Conservation (phyloP, 64 coral and sea anemone genomes). For the Pocillopora damicornis region DNA sequence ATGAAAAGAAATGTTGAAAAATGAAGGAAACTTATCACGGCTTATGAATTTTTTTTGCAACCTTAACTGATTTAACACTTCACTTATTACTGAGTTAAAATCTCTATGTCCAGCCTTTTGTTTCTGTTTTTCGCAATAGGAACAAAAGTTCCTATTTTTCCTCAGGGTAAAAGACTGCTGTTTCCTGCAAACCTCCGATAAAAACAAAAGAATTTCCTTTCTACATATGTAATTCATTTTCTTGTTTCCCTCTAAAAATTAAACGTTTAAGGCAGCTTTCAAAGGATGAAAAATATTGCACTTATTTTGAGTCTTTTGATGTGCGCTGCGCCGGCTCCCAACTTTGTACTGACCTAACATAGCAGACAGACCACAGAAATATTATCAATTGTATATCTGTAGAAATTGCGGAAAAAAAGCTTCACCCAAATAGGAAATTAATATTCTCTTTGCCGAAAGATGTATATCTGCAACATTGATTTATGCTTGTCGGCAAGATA, state of each 20-base stretch:
- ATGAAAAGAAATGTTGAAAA: neutral
- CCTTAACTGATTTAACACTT: neutral
- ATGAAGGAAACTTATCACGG: neutral
- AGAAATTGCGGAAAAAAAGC: neutral
- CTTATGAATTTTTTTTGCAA: neutral
- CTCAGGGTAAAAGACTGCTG: neutral
- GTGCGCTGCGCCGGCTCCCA: neutral
- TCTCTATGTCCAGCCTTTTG: slow-evolving; percentile 5
- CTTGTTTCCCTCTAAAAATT: neutral
- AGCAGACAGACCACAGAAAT: neutral
- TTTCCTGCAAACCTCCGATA: slow-evolving; percentile 15
- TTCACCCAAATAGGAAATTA: neutral
- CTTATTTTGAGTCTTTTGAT: neutral
- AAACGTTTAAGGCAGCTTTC: neutral
- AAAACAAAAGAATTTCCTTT: neutral
- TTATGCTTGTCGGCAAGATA: slow-evolving; percentile 10
- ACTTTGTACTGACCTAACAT: neutral
- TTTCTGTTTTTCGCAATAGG: neutral
- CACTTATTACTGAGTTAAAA: neutral
- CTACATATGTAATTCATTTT: neutral
- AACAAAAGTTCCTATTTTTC: neutral
- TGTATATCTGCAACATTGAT: neutral
- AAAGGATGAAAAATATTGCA: neutral
- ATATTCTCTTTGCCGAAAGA: neutral
- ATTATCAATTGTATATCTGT: neutral